Percentiles rank a stretch among this genome's conserved stretches.
Conservation (phyloP, 1,140 invertebrate genomes). For the Macrobrachium rosenbergii region DNA sequence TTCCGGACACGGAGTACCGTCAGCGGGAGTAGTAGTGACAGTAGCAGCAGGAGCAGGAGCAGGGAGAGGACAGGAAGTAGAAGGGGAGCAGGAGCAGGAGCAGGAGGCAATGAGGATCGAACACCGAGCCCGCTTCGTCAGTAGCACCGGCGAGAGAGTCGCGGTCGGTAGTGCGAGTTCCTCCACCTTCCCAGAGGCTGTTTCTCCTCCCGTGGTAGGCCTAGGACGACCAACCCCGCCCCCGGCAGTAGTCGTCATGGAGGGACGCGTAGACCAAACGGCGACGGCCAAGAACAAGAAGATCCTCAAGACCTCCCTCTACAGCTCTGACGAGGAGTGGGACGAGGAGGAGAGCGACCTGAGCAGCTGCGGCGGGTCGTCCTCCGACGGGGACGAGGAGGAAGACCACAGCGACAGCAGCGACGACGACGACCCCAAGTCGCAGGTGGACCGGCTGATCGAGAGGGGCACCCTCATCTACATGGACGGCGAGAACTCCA, state of each 20-base stretch:
- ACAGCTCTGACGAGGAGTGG: conserved; percentile 61
- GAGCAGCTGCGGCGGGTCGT: conserved; percentile 7
- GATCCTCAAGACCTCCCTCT: conserved; percentile 42
- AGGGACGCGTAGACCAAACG: conserved; percentile 25
- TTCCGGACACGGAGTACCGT: background rate
- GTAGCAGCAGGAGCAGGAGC: no score
- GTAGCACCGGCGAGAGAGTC: conserved; percentile 29
- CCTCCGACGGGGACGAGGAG: conserved; percentile 55
- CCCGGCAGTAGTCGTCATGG: background rate
- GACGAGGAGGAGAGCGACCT: conserved; percentile 58
- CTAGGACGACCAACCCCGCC: no score
- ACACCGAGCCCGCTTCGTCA: conserved; percentile 7
- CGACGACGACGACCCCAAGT: conserved; percentile 66
- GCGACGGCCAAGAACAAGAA: conserved; percentile 44
- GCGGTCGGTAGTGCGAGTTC: conserved; percentile 47
- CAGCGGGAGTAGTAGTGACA: background rate
- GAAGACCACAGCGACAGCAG: conserved; percentile 65
- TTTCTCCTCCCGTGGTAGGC: no score
- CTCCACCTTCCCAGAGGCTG: background rate
- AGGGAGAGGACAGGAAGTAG: background rate
- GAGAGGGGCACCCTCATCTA: conserved; percentile 61
- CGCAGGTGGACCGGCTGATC: conserved; percentile 65
- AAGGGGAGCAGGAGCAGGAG: background rate
- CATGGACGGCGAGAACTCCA: conserved; percentile 66
- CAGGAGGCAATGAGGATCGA: background rate